Evolutionary conservation across 2,888 invertebrate species (phyloP), one percentile per base, ranked within the genome.

Genomic region (Piscicola geometra): DNA sequence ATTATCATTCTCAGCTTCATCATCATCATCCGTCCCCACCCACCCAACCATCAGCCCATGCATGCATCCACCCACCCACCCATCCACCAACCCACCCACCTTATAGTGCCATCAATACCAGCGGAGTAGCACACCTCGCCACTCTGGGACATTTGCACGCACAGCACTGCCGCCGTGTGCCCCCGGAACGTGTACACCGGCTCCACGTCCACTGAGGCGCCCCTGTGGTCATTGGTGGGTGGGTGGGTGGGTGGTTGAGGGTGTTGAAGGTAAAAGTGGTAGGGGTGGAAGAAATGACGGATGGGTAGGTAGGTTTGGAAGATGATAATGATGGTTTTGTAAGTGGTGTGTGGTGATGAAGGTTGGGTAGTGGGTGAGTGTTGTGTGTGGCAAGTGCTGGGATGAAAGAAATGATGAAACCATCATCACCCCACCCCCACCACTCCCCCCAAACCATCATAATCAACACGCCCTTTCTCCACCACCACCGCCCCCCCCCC

Each of bases 121-220:
- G 94, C 97, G 69, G 96, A 97, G 73, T 64, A 98, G 86, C 95
- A 94, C 84, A 92, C 92, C 84, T 94, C 96, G 75, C 97, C 94
- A n/a, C 91, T 91, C 77, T 92, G 90, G 78, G 93, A 93, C 90
- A 99, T 93, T 69, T 94, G 93, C 83, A 99, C 89, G 86, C 94
- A 94, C 78, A 98, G 88, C 77, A 99, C 97, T 21, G 98, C 93
- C 75, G 94, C 96, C 79, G 82, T 81, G 81, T 99, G 98, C 77
- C 93, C 94, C 81, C 98, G 91, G 89, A 99, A 99, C 81, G 99
- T 99, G 87, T 99, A 98, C 77, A 98, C 89, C 74, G 99, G 99
- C 88, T 99, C 99, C 79, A 99, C 94, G 86, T 99, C 99, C 80
- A 96, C 88, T 75, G 94, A 94, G 1, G 84, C 83, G 32, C 85